A percentile compares a stretch with the other conserved stretches of the same genome.
Conservation (phyloP, 2,113 vertebrate genomes). For the Acanthisitta chloris region DNA sequence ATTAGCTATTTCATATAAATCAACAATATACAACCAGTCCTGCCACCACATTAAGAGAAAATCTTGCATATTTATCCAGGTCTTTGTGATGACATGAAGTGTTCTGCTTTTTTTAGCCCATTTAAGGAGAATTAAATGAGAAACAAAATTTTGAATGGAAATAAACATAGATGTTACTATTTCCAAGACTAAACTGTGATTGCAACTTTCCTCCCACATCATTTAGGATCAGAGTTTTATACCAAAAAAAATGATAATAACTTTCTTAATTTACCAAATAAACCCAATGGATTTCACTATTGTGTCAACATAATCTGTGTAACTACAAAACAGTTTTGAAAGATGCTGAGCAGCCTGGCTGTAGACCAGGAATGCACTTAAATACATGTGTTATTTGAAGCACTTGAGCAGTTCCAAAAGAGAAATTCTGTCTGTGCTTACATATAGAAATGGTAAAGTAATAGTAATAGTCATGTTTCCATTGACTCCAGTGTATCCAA, state of each 20-base stretch:
- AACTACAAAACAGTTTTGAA: not conserved
- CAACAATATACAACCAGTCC: not conserved
- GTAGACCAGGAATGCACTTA: not conserved
- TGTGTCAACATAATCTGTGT: not conserved
- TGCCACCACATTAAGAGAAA: not conserved
- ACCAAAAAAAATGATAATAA: not conserved
- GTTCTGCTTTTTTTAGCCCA: not conserved
- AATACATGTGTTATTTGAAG: not conserved
- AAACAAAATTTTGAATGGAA: not conserved
- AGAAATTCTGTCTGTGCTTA: not conserved
- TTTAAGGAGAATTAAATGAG: not conserved
- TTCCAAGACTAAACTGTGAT: not conserved
- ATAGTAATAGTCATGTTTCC: not conserved
- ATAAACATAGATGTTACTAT: not conserved
- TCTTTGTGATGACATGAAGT: not conserved
- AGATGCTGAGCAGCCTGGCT: not conserved
- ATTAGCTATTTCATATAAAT: not conserved
- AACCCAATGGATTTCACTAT: not conserved
- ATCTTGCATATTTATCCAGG: not conserved
- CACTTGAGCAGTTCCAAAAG: not conserved
- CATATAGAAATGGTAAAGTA: not conserved
- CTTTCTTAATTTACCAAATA: not conserved
- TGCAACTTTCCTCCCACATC: not conserved
- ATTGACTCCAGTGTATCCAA: not conserved
- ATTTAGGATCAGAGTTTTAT: not conserved